These are phyloP conservation scores for Vidua macroura DNA, from an alignment of 2,113 vertebrate species.

Conservation along the genomic window DNA sequence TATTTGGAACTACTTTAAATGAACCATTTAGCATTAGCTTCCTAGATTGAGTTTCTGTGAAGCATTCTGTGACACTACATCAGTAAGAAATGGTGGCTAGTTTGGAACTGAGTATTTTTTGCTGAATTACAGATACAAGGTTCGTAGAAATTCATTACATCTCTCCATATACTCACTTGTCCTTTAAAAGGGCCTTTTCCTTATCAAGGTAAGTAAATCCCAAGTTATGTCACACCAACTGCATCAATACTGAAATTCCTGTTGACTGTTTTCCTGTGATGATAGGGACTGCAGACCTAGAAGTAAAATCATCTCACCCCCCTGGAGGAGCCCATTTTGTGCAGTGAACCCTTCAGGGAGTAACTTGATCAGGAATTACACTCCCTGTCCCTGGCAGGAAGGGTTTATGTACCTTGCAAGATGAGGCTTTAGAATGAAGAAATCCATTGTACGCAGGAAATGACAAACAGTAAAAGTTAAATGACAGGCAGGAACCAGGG, in stretches of 20 bases:
- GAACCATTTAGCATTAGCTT: background rate
- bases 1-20: background rate
- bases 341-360: background rate
- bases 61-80: background rate
- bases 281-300: background rate
- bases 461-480: background rate
- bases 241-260: background rate
- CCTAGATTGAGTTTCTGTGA: background rate
- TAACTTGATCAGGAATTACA: background rate
- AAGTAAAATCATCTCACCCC: background rate
- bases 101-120: background rate
- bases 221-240: background rate
- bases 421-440: background rate
- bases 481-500: background rate
- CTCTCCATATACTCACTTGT: background rate
- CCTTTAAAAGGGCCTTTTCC: background rate
- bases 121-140: background rate
- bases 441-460: background rate
- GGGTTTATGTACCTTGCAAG: background rate
- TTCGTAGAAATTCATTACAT: background rate
- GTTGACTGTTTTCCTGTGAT: background rate
- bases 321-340: background rate
- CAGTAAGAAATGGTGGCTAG: background rate
- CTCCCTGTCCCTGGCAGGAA: background rate
- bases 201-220: background rate